phyloP scores from a whole-genome alignment of 2,797 vertebrate species.

The Oreortyx pictus region DNA sequence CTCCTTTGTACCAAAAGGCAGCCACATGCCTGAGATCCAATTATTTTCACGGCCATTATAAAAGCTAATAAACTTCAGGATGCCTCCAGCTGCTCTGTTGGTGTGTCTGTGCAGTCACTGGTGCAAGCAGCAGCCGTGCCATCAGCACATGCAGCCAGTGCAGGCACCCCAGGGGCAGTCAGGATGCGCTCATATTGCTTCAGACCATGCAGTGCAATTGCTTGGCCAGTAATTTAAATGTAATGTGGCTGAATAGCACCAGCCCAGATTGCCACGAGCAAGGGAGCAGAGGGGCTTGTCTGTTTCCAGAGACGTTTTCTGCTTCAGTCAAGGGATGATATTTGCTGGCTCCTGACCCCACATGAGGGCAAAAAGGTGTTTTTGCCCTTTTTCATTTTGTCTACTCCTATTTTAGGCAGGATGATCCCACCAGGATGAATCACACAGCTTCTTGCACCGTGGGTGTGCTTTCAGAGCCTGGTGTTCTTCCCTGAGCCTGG shows the following conservation, averaged over 20 bases:
- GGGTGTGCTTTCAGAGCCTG: no score
- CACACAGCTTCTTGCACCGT: rapidly evolving
- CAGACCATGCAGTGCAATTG: background rate
- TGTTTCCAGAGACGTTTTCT: background rate
- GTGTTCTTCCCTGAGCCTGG: background rate
- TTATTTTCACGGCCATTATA: conserved; percentile 30
- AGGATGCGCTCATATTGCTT: background rate
- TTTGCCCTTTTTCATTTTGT: background rate
- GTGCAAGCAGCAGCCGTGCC: background rate
- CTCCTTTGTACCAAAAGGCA: background rate
- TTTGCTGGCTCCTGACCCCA: background rate
- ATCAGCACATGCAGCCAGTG: background rate
- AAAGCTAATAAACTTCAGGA: conserved; percentile 60
- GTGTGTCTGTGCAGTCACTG: background rate
- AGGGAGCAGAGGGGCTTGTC: background rate
- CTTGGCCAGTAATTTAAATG: background rate
- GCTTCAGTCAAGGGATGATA: background rate
- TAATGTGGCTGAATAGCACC: background rate
- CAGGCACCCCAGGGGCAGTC: background rate
- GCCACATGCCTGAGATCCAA: background rate
- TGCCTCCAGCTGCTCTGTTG: background rate
- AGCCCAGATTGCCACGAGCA: background rate
- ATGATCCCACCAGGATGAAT: background rate
- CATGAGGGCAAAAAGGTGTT: background rate
- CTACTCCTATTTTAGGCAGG: background rate